Percentiles rank a stretch among this genome's conserved stretches.
Conservation (phyloP, 2,888 invertebrate species). For the Drosophila recens region DNA sequence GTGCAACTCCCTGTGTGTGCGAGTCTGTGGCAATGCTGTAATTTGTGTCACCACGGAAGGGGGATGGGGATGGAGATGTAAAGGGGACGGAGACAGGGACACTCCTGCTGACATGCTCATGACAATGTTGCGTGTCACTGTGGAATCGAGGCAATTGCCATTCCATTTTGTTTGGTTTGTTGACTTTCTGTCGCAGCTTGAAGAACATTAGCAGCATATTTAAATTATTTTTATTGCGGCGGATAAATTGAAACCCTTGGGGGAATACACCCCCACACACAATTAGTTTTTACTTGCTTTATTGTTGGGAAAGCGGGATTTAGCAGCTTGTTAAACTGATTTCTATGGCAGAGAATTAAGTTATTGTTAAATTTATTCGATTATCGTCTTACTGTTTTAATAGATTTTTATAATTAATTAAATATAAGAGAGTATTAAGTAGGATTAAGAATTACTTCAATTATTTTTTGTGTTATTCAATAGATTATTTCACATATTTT, state of each 20-base stretch:
- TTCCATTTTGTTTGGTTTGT: conserved; percentile 17
- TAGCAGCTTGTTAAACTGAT: conserved; percentile 30
- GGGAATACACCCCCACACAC: neutral
- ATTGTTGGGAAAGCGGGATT: neutral
- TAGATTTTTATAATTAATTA: too few relatives aligned
- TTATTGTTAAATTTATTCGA: conserved; percentile 30
- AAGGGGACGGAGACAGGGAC: conserved; percentile 1
- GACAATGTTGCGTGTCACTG: conserved; percentile 66
- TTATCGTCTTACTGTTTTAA: neutral
- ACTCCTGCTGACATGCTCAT: conserved; percentile 26
- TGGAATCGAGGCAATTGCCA: conserved; percentile 24
- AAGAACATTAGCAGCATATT: conserved; percentile 70
- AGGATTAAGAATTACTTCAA: too few relatives aligned
- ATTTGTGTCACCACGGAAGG: conserved; percentile 20
- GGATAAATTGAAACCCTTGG: neutral
- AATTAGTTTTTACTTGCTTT: conserved; percentile 6
- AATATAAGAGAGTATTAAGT: too few relatives aligned
- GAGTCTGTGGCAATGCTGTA: conserved; percentile 21
- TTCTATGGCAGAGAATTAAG: conserved; percentile 49
- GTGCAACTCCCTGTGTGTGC: conserved; percentile 21
- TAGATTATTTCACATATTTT: too few relatives aligned
- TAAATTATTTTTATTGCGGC: conserved; percentile 45
- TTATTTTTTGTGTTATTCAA: too few relatives aligned
- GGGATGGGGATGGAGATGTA: neutral
- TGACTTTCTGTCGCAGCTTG: conserved; percentile 45